phyloP scores from a whole-genome alignment of 2,888 invertebrate genomes.

The Thereva nobilitata region DNA sequence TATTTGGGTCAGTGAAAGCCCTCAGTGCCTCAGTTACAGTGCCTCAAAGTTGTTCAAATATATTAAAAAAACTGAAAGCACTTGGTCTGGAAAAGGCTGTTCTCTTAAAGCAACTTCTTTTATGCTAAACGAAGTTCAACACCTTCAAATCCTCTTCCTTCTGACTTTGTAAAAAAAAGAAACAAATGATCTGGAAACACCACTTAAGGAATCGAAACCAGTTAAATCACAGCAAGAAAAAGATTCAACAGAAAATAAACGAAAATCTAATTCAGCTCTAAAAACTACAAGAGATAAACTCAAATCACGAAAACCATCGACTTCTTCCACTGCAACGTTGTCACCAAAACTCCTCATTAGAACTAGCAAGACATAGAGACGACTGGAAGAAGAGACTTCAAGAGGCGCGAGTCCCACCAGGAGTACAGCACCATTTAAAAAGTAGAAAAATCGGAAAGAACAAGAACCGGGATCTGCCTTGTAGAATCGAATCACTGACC shows the following conservation, averaged over 20 bases:
- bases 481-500: no score
- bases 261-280: conserved; percentile 3
- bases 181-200: conserved; percentile 12
- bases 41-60: conserved; percentile 55
- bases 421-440: no score
- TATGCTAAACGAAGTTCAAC: conserved; percentile 47
- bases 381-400: no score
- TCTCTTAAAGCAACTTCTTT: conserved; percentile 57
- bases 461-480: no score
- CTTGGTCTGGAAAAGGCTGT: conserved; percentile 57
- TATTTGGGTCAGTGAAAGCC: conserved; percentile 57
- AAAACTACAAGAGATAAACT: conserved; percentile 37
- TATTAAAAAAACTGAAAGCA: conserved; percentile 52
- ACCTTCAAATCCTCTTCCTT: not conserved
- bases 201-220: conserved; percentile 4
- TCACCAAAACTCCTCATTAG: no score
- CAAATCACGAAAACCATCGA: conserved; percentile 48
- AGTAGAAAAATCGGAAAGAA: no score
- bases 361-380: no score
- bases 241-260: conserved; percentile 9
- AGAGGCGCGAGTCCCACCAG: no score
- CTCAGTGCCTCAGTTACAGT: conserved; percentile 57
- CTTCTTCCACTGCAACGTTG: conserved; percentile 38
- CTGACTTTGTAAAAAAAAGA: conserved; percentile 21
- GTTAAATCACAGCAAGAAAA: conserved; percentile 12